Percentiles rank a stretch among this genome's conserved stretches.
Evolutionary conservation across 2,888 invertebrate genomes (phyloP).

Genomic region (Hesperia comma): DNA sequence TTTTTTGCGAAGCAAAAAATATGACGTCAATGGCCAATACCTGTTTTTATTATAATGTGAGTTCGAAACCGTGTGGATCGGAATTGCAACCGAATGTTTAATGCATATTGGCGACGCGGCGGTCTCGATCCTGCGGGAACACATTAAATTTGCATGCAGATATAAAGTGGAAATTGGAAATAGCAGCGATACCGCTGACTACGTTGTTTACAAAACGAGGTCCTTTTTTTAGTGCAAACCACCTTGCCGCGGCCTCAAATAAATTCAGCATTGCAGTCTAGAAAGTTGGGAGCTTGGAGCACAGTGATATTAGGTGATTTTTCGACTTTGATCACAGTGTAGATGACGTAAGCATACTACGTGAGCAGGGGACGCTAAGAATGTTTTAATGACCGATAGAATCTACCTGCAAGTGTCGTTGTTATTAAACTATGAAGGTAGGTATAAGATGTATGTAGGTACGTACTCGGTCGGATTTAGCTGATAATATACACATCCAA

Average conservation of each 20-base stretch:
- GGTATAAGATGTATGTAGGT: too few relatives aligned
- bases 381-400: too few relatives aligned
- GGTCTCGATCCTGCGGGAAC: conserved; percentile 31
- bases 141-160: conserved; percentile 39
- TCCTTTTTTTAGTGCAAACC: conserved; percentile 42
- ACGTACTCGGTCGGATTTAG: too few relatives aligned
- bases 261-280: conserved; percentile 24
- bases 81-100: conserved; percentile 44
- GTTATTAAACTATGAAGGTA: too few relatives aligned
- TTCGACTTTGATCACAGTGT: too few relatives aligned
- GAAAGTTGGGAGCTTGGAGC: conserved; percentile 1
- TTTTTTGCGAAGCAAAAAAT: not conserved
- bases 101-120: conserved; percentile 36
- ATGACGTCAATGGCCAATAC: conserved; percentile 1
- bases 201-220: conserved; percentile 40
- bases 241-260: conserved; percentile 30
- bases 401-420: too few relatives aligned
- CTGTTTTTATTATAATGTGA: conserved; percentile 23
- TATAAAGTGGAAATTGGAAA: conserved; percentile 43
- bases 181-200: conserved; percentile 38
- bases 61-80: conserved; percentile 5
- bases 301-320: too few relatives aligned
- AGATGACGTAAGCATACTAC: too few relatives aligned
- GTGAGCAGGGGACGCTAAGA: too few relatives aligned
- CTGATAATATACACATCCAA: too few relatives aligned